Evolutionary conservation across 2,888 invertebrate species (phyloP).

Genomic region (Drosophila colorata): DNA sequence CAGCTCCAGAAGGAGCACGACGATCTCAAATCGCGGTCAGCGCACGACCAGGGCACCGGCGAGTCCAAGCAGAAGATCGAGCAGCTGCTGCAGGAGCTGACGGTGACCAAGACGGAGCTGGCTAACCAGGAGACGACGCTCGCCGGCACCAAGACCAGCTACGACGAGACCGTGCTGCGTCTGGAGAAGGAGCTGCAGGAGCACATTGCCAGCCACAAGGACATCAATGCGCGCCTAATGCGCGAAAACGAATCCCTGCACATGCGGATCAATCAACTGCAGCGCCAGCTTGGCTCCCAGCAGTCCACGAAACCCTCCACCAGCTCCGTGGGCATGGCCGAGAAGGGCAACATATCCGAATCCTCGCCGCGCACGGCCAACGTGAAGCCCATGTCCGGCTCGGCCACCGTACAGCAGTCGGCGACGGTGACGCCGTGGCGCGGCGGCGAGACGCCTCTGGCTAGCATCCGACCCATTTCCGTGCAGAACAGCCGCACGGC

Average conservation of each 20-base stretch:
- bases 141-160: slow-evolving; percentile 89
- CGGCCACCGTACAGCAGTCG: slow-evolving; percentile 84
- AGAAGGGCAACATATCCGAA: slow-evolving; percentile 87
- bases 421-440: slow-evolving; percentile 89
- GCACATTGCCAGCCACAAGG: slow-evolving; percentile 87
- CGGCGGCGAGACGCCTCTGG: slow-evolving; percentile 93
- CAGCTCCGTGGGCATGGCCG: slow-evolving; percentile 87
- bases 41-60: slow-evolving; percentile 87
- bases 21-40: slow-evolving; percentile 88
- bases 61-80: slow-evolving; percentile 87
- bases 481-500: slow-evolving; percentile 90
- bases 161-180: slow-evolving; percentile 89
- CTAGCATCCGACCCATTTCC: slow-evolving; percentile 96
- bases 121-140: slow-evolving; percentile 87
- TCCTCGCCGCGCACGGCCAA: slow-evolving; percentile 92
- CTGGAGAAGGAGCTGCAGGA: slow-evolving; percentile 91
- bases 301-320: slow-evolving; percentile 90
- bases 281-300: slow-evolving; percentile 88
- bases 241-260: slow-evolving; percentile 90
- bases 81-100: slow-evolving; percentile 86
- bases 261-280: slow-evolving; percentile 89
- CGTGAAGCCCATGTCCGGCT: slow-evolving; percentile 96
- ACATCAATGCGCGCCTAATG: slow-evolving; percentile 86
- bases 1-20: slow-evolving; percentile 86
- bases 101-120: slow-evolving; percentile 85